Percentiles rank a stretch among this genome's conserved stretches.
These are phyloP conservation scores for Cryptocheilus praepositus DNA, from an alignment of 2,888 invertebrate species.

Conservation along the genomic window DNA sequence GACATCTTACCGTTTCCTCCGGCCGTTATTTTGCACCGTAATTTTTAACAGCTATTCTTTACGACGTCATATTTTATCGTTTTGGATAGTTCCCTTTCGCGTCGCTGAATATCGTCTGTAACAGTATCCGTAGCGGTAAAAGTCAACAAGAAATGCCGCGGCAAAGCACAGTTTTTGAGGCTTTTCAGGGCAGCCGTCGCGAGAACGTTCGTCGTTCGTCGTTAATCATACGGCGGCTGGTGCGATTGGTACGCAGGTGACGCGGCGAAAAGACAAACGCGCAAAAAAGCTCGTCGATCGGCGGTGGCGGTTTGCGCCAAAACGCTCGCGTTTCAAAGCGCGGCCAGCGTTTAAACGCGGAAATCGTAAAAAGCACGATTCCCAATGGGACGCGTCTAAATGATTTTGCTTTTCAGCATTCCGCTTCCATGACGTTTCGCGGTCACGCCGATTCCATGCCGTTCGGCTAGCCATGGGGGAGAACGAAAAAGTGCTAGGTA, in stretches of 20 bases:
- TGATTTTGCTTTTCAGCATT: too few species aligned
- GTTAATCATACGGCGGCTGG: constrained; percentile 34
- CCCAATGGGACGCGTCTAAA: too few species aligned
- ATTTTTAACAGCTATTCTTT: not conserved
- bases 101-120: too few species aligned
- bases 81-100: not conserved
- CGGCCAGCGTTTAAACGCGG: not conserved
- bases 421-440: too few species aligned
- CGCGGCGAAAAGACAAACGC: constrained; percentile 22
- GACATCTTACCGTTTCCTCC: too few species aligned
- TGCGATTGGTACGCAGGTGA: constrained; percentile 37
- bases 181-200: not conserved
- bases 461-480: too few species aligned
- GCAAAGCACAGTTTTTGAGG: constrained; percentile 14
- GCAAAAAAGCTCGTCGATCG: constrained; percentile 26
- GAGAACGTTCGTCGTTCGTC: constrained; percentile 8
- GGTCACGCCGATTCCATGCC: too few species aligned
- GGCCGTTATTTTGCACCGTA: too few species aligned
- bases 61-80: not conserved
- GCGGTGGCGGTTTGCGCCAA: not conserved
- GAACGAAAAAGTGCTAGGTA: too few species aligned
- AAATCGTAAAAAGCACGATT: not conserved
- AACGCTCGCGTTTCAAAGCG: not conserved
- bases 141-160: too few species aligned
- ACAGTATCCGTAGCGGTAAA: too few species aligned